Percentiles rank a stretch among this genome's conserved stretches.
phyloP scores from a whole-genome alignment of 2,888 invertebrate species.

The Pammene aurita region DNA sequence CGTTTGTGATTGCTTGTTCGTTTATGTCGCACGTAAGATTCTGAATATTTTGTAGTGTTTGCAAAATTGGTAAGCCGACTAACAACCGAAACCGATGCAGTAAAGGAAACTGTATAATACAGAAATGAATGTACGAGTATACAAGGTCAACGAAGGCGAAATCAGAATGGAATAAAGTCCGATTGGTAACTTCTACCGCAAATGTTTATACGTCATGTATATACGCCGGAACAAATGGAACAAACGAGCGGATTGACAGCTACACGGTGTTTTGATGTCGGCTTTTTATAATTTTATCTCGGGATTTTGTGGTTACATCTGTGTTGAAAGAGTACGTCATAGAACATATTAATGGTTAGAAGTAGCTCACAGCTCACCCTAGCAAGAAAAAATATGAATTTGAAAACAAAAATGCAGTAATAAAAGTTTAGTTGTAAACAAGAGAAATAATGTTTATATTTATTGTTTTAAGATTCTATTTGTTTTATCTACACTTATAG shows the following conservation, averaged over 20 bases:
- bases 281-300: constrained; percentile 9
- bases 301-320: background rate
- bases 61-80: too few relatives aligned
- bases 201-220: constrained; percentile 24
- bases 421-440: too few relatives aligned
- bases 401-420: too few relatives aligned
- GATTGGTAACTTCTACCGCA: background rate
- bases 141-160: background rate
- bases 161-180: background rate
- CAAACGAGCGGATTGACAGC: constrained; percentile 15
- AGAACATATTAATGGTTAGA: background rate
- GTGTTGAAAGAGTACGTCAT: background rate
- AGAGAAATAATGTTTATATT: too few relatives aligned
- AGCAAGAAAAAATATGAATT: too few relatives aligned
- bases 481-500: too few relatives aligned
- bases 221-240: constrained; percentile 14
- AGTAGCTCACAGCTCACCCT: too few relatives aligned
- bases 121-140: background rate
- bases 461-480: too few relatives aligned
- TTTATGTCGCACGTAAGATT: too few relatives aligned
- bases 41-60: too few relatives aligned
- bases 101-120: background rate
- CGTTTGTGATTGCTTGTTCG: too few relatives aligned
- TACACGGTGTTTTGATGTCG: constrained; percentile 17
- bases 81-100: too few relatives aligned